phyloP scores from a whole-genome alignment of 2,113 vertebrate genomes.

The Brachirus orientalis region DNA sequence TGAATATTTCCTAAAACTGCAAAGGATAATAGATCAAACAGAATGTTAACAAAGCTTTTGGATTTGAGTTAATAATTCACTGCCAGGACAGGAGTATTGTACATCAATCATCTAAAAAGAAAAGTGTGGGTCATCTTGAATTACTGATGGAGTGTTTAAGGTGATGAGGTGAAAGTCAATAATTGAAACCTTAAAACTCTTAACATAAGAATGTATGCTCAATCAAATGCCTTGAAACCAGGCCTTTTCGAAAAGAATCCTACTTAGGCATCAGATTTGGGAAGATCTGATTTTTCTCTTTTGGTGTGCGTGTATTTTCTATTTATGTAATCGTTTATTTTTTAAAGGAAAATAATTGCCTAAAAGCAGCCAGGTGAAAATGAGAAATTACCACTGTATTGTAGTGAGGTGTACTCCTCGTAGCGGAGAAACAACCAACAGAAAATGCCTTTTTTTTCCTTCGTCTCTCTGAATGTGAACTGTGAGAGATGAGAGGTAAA shows the following conservation, averaged over 20 bases:
- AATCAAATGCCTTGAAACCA: slow-evolving; percentile 77
- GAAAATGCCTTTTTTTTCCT: slow-evolving; percentile 77
- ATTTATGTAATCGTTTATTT: slow-evolving; percentile 55
- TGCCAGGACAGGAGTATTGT: slow-evolving; percentile 64
- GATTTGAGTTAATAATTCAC: slow-evolving; percentile 51
- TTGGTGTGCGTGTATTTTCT: slow-evolving; percentile 55
- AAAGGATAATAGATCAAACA: slow-evolving; percentile 33
- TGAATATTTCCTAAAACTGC: slow-evolving; percentile 61
- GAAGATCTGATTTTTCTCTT: slow-evolving; percentile 45
- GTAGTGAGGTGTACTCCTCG: slow-evolving; percentile 57
- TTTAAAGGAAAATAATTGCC: slow-evolving; percentile 57
- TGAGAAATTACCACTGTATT: slow-evolving; percentile 50
- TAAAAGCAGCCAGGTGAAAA: slow-evolving; percentile 66
- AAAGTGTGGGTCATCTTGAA: slow-evolving; percentile 39
- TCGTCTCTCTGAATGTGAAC: slow-evolving; percentile 77
- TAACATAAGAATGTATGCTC: slow-evolving; percentile 79
- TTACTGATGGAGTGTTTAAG: slow-evolving; percentile 29
- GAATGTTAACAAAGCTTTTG: slow-evolving; percentile 42
- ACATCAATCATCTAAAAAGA: slow-evolving; percentile 26
- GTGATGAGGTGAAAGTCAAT: slow-evolving; percentile 32
- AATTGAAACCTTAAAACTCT: slow-evolving; percentile 60
- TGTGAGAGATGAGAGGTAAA: slow-evolving; percentile 65
- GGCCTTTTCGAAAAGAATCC: slow-evolving; percentile 71
- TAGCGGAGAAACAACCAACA: slow-evolving; percentile 73
- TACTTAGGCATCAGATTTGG: slow-evolving; percentile 59